Conservation (phyloP, 2,888 invertebrate genomes). For the Acrobasis suavella region DNA sequence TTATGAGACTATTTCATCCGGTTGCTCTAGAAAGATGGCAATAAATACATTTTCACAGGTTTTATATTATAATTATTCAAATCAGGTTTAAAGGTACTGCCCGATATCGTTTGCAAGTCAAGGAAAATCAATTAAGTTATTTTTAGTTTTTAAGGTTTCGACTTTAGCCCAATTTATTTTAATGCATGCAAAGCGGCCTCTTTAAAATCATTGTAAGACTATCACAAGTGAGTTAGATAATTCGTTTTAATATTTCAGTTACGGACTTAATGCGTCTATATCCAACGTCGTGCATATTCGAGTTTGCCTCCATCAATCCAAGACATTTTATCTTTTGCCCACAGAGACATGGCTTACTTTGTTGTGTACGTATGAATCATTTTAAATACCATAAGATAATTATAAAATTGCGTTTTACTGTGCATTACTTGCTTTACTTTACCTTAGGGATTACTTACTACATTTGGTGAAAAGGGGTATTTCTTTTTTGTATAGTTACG, state of each 20-base stretch:
- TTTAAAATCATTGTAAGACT: background rate
- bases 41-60: too few species aligned
- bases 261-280: slow-evolving; percentile 46
- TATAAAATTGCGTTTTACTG: too few species aligned
- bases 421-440: background rate
- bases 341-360: slow-evolving; percentile 73
- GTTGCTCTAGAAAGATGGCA: too few species aligned
- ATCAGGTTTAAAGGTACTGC: too few species aligned
- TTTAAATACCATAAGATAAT: background rate
- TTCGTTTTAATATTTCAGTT: slow-evolving; percentile 43
- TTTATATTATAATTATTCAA: too few species aligned
- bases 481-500: too few species aligned
- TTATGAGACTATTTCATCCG: too few species aligned
- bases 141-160: too few species aligned
- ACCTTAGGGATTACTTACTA: background rate
- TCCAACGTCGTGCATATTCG: slow-evolving; percentile 51
- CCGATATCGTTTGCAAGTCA: too few species aligned
- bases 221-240: background rate
- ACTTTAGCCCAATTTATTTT: too few species aligned
- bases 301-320: slow-evolving; percentile 51
- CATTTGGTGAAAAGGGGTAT: too few species aligned
- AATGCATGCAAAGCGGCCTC: background rate
- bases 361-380: slow-evolving; percentile 54
- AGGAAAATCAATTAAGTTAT: too few species aligned
- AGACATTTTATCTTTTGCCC: slow-evolving; percentile 53